A percentile compares a stretch with the other conserved stretches of the same genome.
Evolutionary conservation across 53 echinoderm and acorn worm species (phyloP).

Genomic region (Echinometra lucunter): DNA sequence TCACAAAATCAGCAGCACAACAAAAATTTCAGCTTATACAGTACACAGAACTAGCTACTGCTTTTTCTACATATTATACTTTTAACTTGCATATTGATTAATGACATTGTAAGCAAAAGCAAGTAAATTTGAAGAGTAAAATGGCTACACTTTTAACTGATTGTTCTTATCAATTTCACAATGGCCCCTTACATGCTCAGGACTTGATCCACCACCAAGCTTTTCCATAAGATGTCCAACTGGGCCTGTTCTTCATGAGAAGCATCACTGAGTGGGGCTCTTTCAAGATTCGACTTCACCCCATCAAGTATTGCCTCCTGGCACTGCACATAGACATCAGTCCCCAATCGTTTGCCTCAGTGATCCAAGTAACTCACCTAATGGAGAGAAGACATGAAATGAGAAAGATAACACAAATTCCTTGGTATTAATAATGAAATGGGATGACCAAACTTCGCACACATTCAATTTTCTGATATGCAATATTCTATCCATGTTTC

Average conservation of each 20-base stretch:
- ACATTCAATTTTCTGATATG: too few species aligned
- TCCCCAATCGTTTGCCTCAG: slow-evolving; percentile 84
- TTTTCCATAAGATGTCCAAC: slow-evolving; percentile 80
- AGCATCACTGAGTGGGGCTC: slow-evolving; percentile 78
- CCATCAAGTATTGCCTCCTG: slow-evolving; percentile 86
- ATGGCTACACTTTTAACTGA: not conserved
- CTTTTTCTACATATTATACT: too few species aligned
- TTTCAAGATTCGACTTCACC: slow-evolving; percentile 83
- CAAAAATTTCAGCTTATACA: too few species aligned
- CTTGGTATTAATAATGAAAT: too few species aligned
- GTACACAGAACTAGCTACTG: too few species aligned
- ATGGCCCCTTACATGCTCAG: slow-evolving; percentile 49
- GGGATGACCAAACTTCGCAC: too few species aligned
- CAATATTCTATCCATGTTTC: too few species aligned
- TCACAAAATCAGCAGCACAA: too few species aligned
- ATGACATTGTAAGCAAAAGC: too few species aligned
- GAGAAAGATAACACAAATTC: not conserved
- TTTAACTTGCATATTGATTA: too few species aligned
- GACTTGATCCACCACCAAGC: slow-evolving; percentile 63
- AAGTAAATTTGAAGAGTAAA: not conserved
- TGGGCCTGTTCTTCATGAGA: slow-evolving; percentile 70
- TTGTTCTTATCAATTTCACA: not conserved
- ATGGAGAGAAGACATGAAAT: not conserved
- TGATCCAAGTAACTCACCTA: slow-evolving; percentile 90
- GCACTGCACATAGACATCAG: slow-evolving; percentile 78